Percentiles rank a stretch among this genome's conserved stretches.
Conservation (phyloP, 2,888 invertebrate species). For the Chloromyia formosa region DNA sequence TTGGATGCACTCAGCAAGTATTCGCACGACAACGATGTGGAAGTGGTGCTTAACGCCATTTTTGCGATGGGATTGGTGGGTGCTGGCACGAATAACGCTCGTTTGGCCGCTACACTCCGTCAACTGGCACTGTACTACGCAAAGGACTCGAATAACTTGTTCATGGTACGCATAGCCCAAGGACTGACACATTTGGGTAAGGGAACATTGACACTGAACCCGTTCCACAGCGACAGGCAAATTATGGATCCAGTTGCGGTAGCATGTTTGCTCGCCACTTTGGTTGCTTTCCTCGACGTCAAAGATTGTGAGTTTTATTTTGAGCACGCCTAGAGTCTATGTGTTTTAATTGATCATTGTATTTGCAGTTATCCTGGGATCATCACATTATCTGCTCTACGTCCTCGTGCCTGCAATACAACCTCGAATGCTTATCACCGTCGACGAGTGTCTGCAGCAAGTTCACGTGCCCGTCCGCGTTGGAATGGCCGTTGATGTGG, state of each 20-base stretch:
- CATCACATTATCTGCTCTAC: slow-evolving; percentile 92
- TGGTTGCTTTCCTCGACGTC: slow-evolving; percentile 91
- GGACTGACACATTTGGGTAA: slow-evolving; percentile 95
- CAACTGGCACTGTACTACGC: slow-evolving; percentile 95
- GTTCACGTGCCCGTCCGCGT: slow-evolving; percentile 88
- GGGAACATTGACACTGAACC: slow-evolving; percentile 92
- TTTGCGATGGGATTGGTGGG: slow-evolving; percentile 96
- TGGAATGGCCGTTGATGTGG: slow-evolving; percentile 93
- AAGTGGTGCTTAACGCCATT: slow-evolving; percentile 95
- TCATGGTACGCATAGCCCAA: slow-evolving; percentile 94
- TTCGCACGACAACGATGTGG: slow-evolving; percentile 93
- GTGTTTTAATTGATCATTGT: neutral
- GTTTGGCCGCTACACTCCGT: slow-evolving; percentile 92
- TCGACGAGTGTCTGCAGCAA: slow-evolving; percentile 90
- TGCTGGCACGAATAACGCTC: slow-evolving; percentile 81
- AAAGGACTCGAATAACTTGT: slow-evolving; percentile 92
- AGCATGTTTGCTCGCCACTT: slow-evolving; percentile 86
- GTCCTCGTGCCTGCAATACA: slow-evolving; percentile 96
- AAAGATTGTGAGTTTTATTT: slow-evolving; percentile 81
- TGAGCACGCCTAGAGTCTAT: no score
- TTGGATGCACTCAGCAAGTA: slow-evolving; percentile 96
- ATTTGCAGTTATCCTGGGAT: slow-evolving; percentile 81
- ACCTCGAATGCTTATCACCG: slow-evolving; percentile 94
- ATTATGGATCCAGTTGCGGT: slow-evolving; percentile 90
- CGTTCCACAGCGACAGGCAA: slow-evolving; percentile 92